Percentiles rank a stretch among this genome's conserved stretches.
Conservation (phyloP, 2,113 vertebrate species). For the Zosterops hypoxanthus region DNA sequence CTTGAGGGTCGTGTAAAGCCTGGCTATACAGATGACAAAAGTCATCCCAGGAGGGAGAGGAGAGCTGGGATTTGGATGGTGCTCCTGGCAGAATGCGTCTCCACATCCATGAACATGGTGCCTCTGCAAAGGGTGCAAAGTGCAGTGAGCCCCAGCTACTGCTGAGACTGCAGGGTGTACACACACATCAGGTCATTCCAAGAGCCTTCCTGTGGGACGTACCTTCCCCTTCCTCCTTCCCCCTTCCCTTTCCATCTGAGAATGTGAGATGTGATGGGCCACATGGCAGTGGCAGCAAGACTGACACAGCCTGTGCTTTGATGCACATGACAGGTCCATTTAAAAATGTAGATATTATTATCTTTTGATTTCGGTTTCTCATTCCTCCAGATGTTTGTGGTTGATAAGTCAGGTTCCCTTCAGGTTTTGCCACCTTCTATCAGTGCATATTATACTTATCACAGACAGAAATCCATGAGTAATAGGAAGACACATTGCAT, state of each 20-base stretch:
- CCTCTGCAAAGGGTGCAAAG: background rate
- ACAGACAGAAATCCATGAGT: background rate
- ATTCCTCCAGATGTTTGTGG: conserved; percentile 20
- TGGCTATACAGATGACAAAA: background rate
- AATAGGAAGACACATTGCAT: background rate
- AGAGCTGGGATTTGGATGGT: background rate
- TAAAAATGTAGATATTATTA: conserved; percentile 54
- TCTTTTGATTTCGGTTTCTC: conserved; percentile 37
- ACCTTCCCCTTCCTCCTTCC: background rate
- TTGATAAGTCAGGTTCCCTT: conserved; percentile 31
- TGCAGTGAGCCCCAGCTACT: background rate
- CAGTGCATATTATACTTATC: background rate
- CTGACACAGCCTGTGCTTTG: background rate
- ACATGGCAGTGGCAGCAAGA: background rate
- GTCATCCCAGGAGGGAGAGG: background rate
- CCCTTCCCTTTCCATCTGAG: background rate
- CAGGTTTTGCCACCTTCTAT: conserved; percentile 35
- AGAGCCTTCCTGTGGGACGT: background rate
- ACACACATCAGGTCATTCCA: background rate
- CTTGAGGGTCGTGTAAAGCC: accelerated
- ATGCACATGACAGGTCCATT: background rate
- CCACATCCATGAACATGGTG: accelerated
- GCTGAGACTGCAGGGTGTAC: accelerated
- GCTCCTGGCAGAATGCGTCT: background rate
- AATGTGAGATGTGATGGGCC: background rate